Evolutionary conservation across 37 sponge, comb jelly and placozoan genomes (phyloP).

Genomic region (Ephydatia muelleri): DNA sequence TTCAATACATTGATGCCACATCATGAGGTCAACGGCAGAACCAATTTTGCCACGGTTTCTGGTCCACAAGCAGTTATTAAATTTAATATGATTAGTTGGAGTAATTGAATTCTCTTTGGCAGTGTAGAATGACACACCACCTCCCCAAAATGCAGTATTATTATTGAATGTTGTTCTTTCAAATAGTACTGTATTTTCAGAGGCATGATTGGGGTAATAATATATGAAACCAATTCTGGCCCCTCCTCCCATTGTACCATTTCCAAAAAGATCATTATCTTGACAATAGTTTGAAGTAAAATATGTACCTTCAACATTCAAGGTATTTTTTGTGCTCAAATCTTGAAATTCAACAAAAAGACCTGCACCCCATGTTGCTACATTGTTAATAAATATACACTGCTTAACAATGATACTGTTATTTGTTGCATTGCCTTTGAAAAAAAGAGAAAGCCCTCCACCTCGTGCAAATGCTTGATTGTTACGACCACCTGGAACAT

Average conservation of each 20-base stretch:
- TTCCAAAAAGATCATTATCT: neutral
- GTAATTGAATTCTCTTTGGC: conserved; percentile 2
- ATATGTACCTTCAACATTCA: neutral
- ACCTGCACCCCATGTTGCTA: conserved; percentile 57
- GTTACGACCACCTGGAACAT: neutral
- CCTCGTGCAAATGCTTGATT: conserved; percentile 42
- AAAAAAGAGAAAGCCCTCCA: conserved; percentile 46
- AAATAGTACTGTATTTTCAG: conserved; percentile 22
- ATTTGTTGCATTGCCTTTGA: conserved; percentile 27
- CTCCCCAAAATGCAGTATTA: conserved; percentile 56
- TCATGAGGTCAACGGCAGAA: conserved; percentile 38
- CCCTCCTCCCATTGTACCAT: conserved; percentile 56
- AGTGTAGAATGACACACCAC: conserved; percentile 40
- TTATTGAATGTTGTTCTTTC: conserved; percentile 1
- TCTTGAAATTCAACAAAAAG: conserved; percentile 52
- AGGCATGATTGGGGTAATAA: neutral
- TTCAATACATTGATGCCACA: neutral
- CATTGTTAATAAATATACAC: conserved; percentile 21
- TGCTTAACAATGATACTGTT: conserved; percentile 5
- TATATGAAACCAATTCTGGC: conserved; percentile 28
- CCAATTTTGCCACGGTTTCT: conserved; percentile 38
- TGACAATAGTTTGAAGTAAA: conserved; percentile 23
- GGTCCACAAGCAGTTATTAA: conserved; percentile 31
- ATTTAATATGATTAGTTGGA: conserved; percentile 29
- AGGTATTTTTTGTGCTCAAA: conserved; percentile 3